These are phyloP conservation scores for Meta bourneti DNA, from an alignment of 2,888 invertebrate genomes.

Conservation along the genomic window DNA sequence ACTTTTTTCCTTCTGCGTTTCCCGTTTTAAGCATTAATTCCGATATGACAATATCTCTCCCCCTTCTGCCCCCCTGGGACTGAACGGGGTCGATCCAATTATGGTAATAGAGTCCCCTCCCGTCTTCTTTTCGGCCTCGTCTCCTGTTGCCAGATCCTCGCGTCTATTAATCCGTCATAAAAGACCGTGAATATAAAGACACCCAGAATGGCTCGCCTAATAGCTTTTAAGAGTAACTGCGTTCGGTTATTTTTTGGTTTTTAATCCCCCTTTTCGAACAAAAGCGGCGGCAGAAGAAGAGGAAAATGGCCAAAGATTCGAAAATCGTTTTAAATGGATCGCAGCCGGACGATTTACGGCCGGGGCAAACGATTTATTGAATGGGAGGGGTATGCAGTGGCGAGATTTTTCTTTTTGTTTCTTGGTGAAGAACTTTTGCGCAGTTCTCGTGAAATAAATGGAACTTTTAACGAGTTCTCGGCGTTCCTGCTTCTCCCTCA, in stretches of 20 bases:
- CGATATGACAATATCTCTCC: background rate
- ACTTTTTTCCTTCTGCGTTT: background rate
- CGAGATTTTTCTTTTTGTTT: slow-evolving; percentile 64
- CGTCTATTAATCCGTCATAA: slow-evolving; percentile 75
- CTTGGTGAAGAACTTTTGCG: background rate
- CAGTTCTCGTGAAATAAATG: background rate
- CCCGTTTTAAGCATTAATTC: background rate
- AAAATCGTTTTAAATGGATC: slow-evolving; percentile 57
- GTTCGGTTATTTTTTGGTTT: slow-evolving; percentile 52
- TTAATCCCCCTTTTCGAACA: slow-evolving; percentile 54
- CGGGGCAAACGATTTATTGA: slow-evolving; percentile 49
- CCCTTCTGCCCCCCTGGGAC: background rate
- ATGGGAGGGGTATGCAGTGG: slow-evolving; percentile 51
- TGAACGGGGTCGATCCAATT: slow-evolving; percentile 68
- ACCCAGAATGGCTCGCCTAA: slow-evolving; percentile 53
- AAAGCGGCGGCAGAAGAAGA: slow-evolving; percentile 23
- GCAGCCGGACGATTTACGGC: slow-evolving; percentile 42
- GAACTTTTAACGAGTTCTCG: background rate
- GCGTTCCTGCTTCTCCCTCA: background rate
- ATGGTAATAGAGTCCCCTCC: slow-evolving; percentile 68
- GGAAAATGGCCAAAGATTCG: slow-evolving; percentile 40
- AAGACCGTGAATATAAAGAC: slow-evolving; percentile 51
- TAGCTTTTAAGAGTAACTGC: slow-evolving; percentile 70
- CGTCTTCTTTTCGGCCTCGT: slow-evolving; percentile 55
- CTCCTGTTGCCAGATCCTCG: slow-evolving; percentile 14